Evolutionary conservation across 1,140 invertebrate species (phyloP), one percentile per base, ranked within the genome.

Genomic region (Dryas iulia): DNA sequence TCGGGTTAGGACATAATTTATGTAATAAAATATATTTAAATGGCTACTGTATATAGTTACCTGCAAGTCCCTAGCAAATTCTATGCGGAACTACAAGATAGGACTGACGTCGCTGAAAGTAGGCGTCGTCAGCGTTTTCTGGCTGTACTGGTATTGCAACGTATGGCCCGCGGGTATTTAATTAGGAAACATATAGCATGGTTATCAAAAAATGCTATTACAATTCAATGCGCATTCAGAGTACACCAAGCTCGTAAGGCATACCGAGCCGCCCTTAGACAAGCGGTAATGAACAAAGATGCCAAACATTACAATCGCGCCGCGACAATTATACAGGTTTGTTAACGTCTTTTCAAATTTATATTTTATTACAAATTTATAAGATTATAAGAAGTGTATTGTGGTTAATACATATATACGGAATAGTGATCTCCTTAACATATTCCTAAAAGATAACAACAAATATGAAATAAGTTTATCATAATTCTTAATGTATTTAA

Each of bases 161-260:
- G 86, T 12, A 74, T 87, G 72, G 73, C 76, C n/a, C 71, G 89
- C 25, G 86, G 87, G 23, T 82, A 86, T 57, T 72, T 90, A 56
- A 86, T 88, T 30, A 81, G 87, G 52, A 91, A 90, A 66, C 79
- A 90, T 59, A 65, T 91, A 14, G 77, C 79, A 12, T 89, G 84
- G 84, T 65, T 91, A 35, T 76, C 84, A 8, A 72, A 81, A 61
- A 87, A 91, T 59, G 89, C 87, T 7, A 84, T 61, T 14, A 88
- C 61, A 18, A 91, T 91, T 67, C 89, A 91, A 59, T 84, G 86
- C 30, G 87, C 86, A n/a, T 89, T 84, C 56, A 84, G 89, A 79
- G 59, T 78, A 24, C 82, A 88, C 26, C 69, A 25, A 60, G 83
- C 85, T 5, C 68, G 82, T 18, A 88, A 84, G 72, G 74, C 77